These are phyloP conservation scores for Agriopis leucophaearia DNA, from an alignment of 2,888 invertebrate species.

Conservation along the genomic window DNA sequence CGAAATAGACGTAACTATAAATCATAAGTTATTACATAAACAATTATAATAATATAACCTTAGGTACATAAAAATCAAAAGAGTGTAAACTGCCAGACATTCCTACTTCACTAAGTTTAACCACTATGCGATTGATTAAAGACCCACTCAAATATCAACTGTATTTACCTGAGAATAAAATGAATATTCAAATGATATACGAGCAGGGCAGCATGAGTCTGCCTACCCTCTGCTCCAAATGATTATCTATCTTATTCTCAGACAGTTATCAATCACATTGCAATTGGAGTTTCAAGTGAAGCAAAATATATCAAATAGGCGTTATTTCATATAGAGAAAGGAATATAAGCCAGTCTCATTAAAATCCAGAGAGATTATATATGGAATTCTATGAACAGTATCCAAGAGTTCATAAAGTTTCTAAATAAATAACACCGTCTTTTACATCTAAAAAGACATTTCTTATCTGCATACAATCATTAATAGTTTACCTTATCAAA, in stretches of 20 bases:
- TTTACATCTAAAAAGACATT: background rate
- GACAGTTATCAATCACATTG: background rate
- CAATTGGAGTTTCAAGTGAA: background rate
- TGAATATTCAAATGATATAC: too few relatives aligned
- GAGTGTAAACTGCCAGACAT: too few relatives aligned
- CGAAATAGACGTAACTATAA: slow-evolving; percentile 24
- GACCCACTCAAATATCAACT: too few relatives aligned
- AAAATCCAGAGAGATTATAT: slow-evolving; percentile 50
- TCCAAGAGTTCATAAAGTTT: slow-evolving; percentile 10
- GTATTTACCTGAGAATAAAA: too few relatives aligned
- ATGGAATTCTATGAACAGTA: slow-evolving; percentile 18
- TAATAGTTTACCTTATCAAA: slow-evolving; percentile 38
- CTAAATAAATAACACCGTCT: slow-evolving; percentile 7
- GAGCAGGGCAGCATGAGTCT: too few relatives aligned
- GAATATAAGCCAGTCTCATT: slow-evolving; percentile 70
- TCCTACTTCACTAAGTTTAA: too few relatives aligned
- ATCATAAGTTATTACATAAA: slow-evolving; percentile 40
- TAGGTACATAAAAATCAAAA: background rate
- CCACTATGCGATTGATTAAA: too few relatives aligned
- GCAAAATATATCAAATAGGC: slow-evolving; percentile 1
- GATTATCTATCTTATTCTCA: too few relatives aligned
- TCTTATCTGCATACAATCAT: slow-evolving; percentile 22
- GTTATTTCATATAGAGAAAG: slow-evolving; percentile 47
- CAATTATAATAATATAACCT: slow-evolving; percentile 25
- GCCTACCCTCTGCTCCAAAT: too few relatives aligned